Evolutionary conservation across 2,113 vertebrate genomes (phyloP), one percentile per base, ranked within the genome.

Genomic region (Psittacula cyanocephala): DNA sequence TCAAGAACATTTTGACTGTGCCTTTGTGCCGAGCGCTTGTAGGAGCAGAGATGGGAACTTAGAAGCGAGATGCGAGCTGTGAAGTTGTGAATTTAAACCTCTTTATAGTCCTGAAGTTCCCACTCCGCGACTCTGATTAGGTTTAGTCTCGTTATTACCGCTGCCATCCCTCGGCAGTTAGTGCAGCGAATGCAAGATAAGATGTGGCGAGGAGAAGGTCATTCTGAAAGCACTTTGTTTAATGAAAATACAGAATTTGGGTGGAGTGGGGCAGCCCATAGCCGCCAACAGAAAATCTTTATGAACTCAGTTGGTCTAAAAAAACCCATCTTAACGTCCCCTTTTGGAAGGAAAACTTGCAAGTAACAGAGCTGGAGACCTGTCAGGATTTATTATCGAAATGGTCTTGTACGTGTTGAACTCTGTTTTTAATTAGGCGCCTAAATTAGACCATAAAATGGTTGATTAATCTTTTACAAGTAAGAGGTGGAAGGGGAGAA

Each of bases 401-500:
- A 97, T 64, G 77, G 94, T 95, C 95, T 96, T 95, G 95, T 97
- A 97, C 68, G 94, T 97, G 97, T 94, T 93, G 94, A 97, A 96
- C 96, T 97, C 96, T 98, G 97, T 94, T 98, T 98, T 98, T 97
- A 98, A 98, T 98, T 98, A 98, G 97, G 88, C 86, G 91, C 94
- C 96, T 98, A 98, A 98, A 98, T 98, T 97, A 98, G 96, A 97
- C 97, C 96, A 96, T 98, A 98, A 98, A 98, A 98, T 98, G 98
- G 97, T 97, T 98, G 97, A 98, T 98, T 98, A 98, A 98, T 98
- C 96, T 98, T 98, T 97, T 97, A 97, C 97, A 98, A 97, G 95
- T 92, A 93, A 72, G 93, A 93, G 96, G 94, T 96, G 86, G 94
- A 95, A 93, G 69, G 94, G 70, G 77, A 91, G 91, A 90, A 88